These are phyloP conservation scores for Antedon mediterranea DNA, from an alignment of 53 echinoderm and acorn worm genomes.

Conservation along the genomic window DNA sequence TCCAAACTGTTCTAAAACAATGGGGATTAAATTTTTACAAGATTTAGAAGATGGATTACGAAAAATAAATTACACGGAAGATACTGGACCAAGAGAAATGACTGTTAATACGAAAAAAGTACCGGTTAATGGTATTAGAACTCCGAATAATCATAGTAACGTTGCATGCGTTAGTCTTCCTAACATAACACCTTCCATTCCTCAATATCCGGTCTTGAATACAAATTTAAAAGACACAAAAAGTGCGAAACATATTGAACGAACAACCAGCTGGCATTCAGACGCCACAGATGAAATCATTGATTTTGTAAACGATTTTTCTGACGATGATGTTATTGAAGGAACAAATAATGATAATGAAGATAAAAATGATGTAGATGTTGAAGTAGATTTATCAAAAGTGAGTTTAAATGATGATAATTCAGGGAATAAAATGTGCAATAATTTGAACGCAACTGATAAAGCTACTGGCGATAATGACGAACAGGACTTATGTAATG, in stretches of 20 bases:
- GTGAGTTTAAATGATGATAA: neutral
- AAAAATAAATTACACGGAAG: neutral
- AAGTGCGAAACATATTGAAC: neutral
- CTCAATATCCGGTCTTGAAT: neutral
- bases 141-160: neutral
- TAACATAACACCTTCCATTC: neutral
- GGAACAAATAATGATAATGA: neutral
- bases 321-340: conserved; percentile 17
- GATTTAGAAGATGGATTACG: neutral
- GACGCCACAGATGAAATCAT: conserved; percentile 60
- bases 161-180: neutral
- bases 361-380: neutral
- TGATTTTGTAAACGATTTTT: conserved; percentile 40
- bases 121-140: neutral
- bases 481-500: neutral
- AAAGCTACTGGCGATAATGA: neutral
- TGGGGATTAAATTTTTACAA: neutral
- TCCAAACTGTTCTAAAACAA: neutral
- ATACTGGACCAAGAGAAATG: neutral
- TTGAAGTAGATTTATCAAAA: neutral
- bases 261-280: conserved; percentile 40
- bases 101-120: neutral
- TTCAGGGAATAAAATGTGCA: neutral
- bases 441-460: neutral
- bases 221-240: neutral